Evolutionary conservation across 2,888 invertebrate genomes (phyloP).

Genomic region (Caenorhabditis doughertyi): DNA sequence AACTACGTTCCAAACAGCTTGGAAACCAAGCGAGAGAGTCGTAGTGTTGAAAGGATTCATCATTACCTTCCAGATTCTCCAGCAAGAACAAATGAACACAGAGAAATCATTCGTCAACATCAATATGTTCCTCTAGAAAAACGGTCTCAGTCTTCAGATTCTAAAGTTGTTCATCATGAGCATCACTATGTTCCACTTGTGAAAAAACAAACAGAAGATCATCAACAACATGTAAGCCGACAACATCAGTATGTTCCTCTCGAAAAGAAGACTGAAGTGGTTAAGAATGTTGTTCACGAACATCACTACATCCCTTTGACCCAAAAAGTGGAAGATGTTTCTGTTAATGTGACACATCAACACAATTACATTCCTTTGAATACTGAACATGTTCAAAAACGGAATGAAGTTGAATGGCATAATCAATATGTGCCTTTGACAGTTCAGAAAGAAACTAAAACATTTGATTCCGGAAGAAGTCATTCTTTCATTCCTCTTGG

Average conservation of each 20-base stretch:
- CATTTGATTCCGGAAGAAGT: slow-evolving; percentile 32
- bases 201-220: slow-evolving; percentile 14
- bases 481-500: slow-evolving; percentile 52
- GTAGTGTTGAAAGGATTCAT: slow-evolving; percentile 61
- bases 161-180: slow-evolving; percentile 22
- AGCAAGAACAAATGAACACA: background rate
- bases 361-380: slow-evolving; percentile 47
- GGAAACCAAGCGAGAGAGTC: slow-evolving; percentile 54
- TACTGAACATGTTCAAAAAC: slow-evolving; percentile 1
- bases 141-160: slow-evolving; percentile 27
- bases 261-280: slow-evolving; percentile 25
- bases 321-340: slow-evolving; percentile 11
- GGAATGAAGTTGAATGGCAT: slow-evolving; percentile 16
- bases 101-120: slow-evolving; percentile 30
- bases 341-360: background rate
- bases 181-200: slow-evolving; percentile 56
- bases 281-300: slow-evolving; percentile 35
- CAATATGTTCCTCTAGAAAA: slow-evolving; percentile 44
- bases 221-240: background rate
- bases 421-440: slow-evolving; percentile 42
- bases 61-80: slow-evolving; percentile 55
- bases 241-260: slow-evolving; percentile 45
- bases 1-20: slow-evolving; percentile 56
- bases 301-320: slow-evolving; percentile 55
- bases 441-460: slow-evolving; percentile 6